Percentiles rank a stretch among this genome's conserved stretches.
Evolutionary conservation across 2,888 invertebrate genomes (phyloP).

Genomic region (Plemyria rubiginata): DNA sequence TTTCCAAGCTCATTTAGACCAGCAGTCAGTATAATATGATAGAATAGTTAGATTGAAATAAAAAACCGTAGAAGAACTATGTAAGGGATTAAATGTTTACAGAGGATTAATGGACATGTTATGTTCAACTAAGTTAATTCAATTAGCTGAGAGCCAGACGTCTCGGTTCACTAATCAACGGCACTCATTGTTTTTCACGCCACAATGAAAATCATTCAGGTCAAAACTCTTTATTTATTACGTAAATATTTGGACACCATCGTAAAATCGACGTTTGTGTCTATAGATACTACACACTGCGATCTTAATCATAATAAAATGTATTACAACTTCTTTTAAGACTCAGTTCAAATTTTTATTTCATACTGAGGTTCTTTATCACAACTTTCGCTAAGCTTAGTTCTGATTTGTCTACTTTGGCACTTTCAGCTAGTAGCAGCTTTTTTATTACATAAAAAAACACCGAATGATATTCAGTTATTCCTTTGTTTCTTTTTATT

Average conservation of each 20-base stretch:
- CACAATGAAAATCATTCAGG: slow-evolving; percentile 53
- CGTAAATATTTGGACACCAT: slow-evolving; percentile 28
- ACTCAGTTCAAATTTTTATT: too few species aligned
- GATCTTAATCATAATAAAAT: too few species aligned
- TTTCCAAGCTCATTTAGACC: too few species aligned
- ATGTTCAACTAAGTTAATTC: slow-evolving; percentile 76
- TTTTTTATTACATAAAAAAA: too few species aligned
- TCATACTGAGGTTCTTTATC: too few species aligned
- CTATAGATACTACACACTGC: not conserved
- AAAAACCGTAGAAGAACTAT: not conserved
- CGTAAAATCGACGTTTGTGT: not conserved
- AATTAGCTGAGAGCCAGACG: slow-evolving; percentile 68
- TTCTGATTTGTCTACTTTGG: too few species aligned
- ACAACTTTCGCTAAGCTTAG: too few species aligned
- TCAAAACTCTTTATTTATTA: slow-evolving; percentile 27
- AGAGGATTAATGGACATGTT: slow-evolving; percentile 74
- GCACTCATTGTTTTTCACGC: slow-evolving; percentile 67
- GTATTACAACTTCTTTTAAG: too few species aligned
- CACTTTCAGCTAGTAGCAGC: too few species aligned
- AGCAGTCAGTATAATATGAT: too few species aligned
- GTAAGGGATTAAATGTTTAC: slow-evolving; percentile 56
- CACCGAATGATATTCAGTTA: too few species aligned
- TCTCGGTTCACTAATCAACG: slow-evolving; percentile 62
- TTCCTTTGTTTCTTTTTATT: too few species aligned
- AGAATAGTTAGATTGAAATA: not conserved